These are phyloP conservation scores for Austrolebias charrua DNA, from an alignment of 2,797 vertebrate species.

Conservation along the genomic window DNA sequence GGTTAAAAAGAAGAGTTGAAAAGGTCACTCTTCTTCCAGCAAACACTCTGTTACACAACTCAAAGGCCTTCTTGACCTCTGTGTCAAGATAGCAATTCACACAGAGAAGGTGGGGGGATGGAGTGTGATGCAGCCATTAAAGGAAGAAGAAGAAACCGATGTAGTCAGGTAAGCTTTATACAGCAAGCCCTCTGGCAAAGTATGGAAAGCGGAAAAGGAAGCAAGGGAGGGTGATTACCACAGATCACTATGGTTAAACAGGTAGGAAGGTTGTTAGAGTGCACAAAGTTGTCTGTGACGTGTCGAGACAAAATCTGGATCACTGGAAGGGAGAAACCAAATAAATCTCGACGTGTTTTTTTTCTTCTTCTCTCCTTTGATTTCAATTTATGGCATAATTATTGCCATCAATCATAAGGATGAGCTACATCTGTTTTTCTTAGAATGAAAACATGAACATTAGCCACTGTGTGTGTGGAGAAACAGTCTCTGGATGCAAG, in stretches of 20 bases:
- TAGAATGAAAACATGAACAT: background rate
- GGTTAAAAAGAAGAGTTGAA: constrained; percentile 70
- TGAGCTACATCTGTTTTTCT: constrained; percentile 52
- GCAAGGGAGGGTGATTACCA: constrained; percentile 73
- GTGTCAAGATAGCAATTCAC: constrained; percentile 84
- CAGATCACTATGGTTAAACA: constrained; percentile 91
- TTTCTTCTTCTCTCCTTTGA: constrained; percentile 16
- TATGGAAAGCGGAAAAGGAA: constrained; percentile 58
- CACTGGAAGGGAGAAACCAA: constrained; percentile 48
- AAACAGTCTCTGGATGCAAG: constrained; percentile 24
- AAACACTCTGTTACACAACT: constrained; percentile 84
- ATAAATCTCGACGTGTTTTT: constrained; percentile 53
- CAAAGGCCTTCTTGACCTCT: constrained; percentile 89
- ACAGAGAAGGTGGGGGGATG: constrained; percentile 64
- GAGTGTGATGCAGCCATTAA: constrained; percentile 79
- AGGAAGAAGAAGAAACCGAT: constrained; percentile 79
- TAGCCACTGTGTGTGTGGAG: constrained; percentile 5
- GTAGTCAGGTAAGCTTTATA: constrained; percentile 90
- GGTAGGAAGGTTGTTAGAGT: constrained; percentile 76
- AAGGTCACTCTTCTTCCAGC: constrained; percentile 89
- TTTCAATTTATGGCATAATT: constrained; percentile 41
- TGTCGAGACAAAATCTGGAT: constrained; percentile 64
- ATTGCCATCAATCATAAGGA: constrained; percentile 55
- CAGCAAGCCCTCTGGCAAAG: constrained; percentile 82
- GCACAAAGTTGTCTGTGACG: constrained; percentile 66